Conservation (phyloP, 2,113 vertebrate genomes). For the Catharus fuscescens region DNA sequence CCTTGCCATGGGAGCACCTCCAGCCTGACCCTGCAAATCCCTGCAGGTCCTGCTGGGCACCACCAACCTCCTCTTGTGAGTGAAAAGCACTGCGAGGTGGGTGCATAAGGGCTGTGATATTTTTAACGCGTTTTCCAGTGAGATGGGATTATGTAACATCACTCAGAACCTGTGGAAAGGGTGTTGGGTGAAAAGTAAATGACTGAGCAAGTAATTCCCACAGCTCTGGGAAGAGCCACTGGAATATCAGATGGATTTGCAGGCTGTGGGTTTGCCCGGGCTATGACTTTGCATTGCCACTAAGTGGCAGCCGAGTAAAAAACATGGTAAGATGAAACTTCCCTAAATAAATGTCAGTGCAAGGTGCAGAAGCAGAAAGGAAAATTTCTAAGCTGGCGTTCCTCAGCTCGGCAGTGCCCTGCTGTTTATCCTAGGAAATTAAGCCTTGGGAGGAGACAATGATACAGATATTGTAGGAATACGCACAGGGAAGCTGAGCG, state of each 20-base stretch:
- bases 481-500: background rate
- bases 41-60: background rate
- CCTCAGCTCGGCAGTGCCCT: background rate
- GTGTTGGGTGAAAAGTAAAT: background rate
- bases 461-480: background rate
- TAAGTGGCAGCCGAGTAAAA: conserved; percentile 79
- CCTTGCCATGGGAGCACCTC: fast-evolving
- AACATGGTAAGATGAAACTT: conserved; percentile 45
- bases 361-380: background rate
- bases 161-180: background rate
- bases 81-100: fast-evolving
- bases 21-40: background rate
- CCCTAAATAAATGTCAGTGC: background rate
- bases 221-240: background rate
- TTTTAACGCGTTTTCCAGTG: background rate
- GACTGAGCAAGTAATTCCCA: background rate
- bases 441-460: background rate
- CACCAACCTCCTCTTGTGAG: background rate
- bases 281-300: conserved; percentile 61
- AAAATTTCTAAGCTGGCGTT: background rate
- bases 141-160: background rate
- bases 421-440: background rate
- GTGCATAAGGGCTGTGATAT: fast-evolving
- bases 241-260: background rate
- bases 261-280: background rate